phyloP scores from a whole-genome alignment of 2,888 invertebrate genomes.

The Phymatocera aterrima region DNA sequence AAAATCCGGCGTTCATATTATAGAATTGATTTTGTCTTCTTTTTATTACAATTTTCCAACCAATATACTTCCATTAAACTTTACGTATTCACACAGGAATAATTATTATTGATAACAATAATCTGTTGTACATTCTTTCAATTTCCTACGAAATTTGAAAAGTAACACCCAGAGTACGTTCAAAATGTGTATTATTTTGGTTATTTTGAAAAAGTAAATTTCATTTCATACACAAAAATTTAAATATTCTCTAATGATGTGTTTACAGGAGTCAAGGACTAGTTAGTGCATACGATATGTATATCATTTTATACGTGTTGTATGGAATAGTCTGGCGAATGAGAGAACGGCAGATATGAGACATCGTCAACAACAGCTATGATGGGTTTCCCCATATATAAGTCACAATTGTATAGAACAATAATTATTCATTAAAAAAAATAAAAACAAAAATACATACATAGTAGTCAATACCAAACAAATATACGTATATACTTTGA shows the following conservation, averaged over 20 bases:
- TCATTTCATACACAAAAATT: conserved; percentile 2
- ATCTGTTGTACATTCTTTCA: too few species aligned
- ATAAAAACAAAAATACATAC: conserved; percentile 55
- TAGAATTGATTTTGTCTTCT: too few species aligned
- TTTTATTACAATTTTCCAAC: too few species aligned
- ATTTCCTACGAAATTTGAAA: too few species aligned
- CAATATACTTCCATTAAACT: too few species aligned
- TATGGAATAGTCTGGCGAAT: conserved; percentile 63
- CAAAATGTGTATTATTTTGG: not conserved
- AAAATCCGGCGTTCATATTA: too few species aligned
- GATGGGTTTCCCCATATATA: conserved; percentile 60
- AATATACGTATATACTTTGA: conserved; percentile 38
- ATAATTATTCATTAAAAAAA: conserved; percentile 58
- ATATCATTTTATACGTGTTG: conserved; percentile 63
- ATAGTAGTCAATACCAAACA: conserved; percentile 51
- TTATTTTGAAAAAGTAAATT: not conserved
- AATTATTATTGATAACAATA: too few species aligned
- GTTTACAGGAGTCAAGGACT: conserved; percentile 67
- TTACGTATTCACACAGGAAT: too few species aligned
- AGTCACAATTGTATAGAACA: conserved; percentile 63
- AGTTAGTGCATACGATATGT: conserved; percentile 67
- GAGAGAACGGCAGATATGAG: conserved; percentile 63
- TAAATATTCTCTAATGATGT: conserved; percentile 61
- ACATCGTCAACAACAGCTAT: conserved; percentile 60
- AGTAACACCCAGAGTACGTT: too few species aligned